A percentile compares a stretch with the other conserved stretches of the same genome.
These are phyloP conservation scores for Sciurus vulgaris DNA, from an alignment of 2,797 vertebrate genomes.

Conservation along the genomic window DNA sequence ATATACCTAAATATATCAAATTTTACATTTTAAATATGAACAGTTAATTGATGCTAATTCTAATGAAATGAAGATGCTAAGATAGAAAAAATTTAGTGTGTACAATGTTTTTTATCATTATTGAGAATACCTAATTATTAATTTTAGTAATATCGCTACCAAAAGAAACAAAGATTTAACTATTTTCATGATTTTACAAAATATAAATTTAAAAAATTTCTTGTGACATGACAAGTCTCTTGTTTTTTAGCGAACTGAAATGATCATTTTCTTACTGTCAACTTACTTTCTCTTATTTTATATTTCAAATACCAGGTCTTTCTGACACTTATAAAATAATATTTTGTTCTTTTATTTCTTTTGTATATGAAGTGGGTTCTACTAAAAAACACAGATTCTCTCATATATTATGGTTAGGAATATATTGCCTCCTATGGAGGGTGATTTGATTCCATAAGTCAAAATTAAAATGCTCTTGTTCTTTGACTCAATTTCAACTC, in stretches of 20 bases:
- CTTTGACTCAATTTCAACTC: neutral
- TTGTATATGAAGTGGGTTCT: conserved; percentile 18
- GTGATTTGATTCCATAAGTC: neutral
- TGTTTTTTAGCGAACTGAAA: conserved; percentile 58
- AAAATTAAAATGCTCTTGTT: conserved; percentile 30
- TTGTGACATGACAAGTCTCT: neutral
- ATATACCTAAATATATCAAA: no score
- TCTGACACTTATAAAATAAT: conserved; percentile 26
- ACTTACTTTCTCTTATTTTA: neutral
- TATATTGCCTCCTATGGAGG: neutral
- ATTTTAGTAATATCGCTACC: conserved; percentile 27
- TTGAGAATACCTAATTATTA: conserved; percentile 11
- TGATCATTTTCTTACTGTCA: neutral
- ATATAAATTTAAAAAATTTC: conserved; percentile 1
- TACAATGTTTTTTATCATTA: neutral
- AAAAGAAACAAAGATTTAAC: conserved; percentile 54
- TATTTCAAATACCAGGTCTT: conserved; percentile 36
- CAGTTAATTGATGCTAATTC: no score
- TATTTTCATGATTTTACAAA: conserved; percentile 55
- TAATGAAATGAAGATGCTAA: no score
- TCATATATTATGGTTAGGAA: neutral
- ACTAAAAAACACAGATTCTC: conserved; percentile 1
- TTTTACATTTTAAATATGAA: no score
- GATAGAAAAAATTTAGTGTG: no score
- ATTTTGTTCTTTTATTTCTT: conserved; percentile 30